Evolutionary conservation across 2,113 vertebrate genomes (phyloP), one percentile per base, ranked within the genome.

Genomic region (Recurvirostra avosetta): DNA sequence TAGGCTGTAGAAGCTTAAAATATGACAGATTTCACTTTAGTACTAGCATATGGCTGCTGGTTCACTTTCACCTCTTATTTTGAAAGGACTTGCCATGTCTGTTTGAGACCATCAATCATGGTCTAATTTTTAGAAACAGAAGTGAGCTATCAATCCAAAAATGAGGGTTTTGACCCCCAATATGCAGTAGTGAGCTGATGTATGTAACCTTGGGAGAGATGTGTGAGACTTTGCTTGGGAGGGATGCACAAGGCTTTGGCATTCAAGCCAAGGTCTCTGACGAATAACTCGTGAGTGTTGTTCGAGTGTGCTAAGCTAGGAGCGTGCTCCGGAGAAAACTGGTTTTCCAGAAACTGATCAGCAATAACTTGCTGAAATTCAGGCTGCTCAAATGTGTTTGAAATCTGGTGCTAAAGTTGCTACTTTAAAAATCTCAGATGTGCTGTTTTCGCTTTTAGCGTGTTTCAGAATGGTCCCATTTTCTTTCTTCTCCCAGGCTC

Each of bases 1-100:
- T n/a, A 56, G 79, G 71, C 94, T 91, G 61, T 36, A 63, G 53
- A 82, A 88, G 8, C 22, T 55, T 86, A 30, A 79, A 88, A 76
- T 85, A 86, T 20, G 38, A 61, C 85, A 81, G 82, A 65, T 92
- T 97, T 96, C 80, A 45, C 83, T 88, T 83, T 8, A 58, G 40
- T 40, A 16, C 21, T 71, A 75, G 67, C 90, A 92, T 95, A 85
- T 94, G 95, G 94, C 76, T 93, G 78, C 87, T 67, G 52, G 30
- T 91, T 96, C 88, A 23, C 71, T 96, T 96, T 93, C 58, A 68
- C 32, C 47, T 88, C 88, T 63, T 58, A 55, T 55, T 91, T 61
- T 76, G 41, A 82, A 38, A 62, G 41, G 85, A 61, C 63, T 82
- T 65, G 66, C 34, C 10, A 47, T 90, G 70, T n/a, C 36, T 90